Percentiles rank a stretch among this genome's conserved stretches.
Evolutionary conservation across 2,113 vertebrate species (phyloP).

Genomic region (Bombycilla garrulus): DNA sequence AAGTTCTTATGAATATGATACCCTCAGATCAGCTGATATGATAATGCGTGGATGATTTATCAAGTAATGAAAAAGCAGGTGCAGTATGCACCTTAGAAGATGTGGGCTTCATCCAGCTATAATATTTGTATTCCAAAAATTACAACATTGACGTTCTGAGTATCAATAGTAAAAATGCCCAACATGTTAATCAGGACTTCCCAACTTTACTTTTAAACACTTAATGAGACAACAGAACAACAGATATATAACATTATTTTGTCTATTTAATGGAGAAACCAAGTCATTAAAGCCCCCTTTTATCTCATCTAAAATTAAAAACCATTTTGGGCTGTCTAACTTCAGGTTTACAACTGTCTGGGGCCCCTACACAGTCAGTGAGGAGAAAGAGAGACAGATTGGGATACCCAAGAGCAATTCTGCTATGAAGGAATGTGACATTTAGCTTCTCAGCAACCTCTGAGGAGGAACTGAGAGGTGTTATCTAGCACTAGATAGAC

Average conservation of each 20-base stretch:
- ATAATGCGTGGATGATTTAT: background rate
- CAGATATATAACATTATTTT: background rate
- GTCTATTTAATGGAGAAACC: background rate
- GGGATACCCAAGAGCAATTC: background rate
- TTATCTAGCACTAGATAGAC: background rate
- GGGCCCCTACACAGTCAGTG: background rate
- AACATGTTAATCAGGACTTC: background rate
- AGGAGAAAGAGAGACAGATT: background rate
- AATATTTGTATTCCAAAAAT: background rate
- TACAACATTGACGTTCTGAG: background rate
- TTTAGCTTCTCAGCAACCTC: background rate
- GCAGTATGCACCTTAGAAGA: background rate
- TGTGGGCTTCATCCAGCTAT: background rate
- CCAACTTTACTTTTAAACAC: background rate
- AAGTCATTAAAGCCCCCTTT: background rate
- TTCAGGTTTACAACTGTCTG: background rate
- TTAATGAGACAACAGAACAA: background rate
- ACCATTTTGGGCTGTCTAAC: background rate
- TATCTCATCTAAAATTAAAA: background rate
- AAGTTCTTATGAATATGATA: background rate
- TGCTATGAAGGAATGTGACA: background rate
- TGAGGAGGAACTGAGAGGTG: background rate
- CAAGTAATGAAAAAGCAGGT: background rate
- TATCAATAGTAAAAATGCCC: background rate
- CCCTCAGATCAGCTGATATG: background rate